Base-by-base conservation (phyloP, 2,113 vertebrate species). In the Promerops cafer region DNA sequence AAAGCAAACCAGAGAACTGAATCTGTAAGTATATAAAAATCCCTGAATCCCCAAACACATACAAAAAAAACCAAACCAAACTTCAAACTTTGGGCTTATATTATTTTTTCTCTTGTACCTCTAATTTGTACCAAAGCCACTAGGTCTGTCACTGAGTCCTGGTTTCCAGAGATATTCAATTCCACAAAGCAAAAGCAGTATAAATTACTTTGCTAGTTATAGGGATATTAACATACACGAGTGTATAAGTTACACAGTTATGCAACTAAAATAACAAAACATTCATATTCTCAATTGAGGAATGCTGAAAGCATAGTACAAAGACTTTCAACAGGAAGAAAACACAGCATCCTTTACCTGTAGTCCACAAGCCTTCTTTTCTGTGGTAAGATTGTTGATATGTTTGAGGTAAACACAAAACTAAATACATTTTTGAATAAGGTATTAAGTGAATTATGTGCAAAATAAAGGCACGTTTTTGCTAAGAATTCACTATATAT, bases 161-260 rank as follows among this genome's bases (percentile, higher is more conserved):
- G 31, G 47, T 77, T 92, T 89, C 27, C 44, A 68, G 52, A 75
- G 9, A 37, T 11, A 19, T 7, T 59, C 14, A 44, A 59, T 52
- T 59, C 31, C 71, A 76, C 11, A 59, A 15, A 44, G 53, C 13
- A 76, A 68, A 68, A 68, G 21, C 35, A 66, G 21, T 22, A 50
- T 35, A 31, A 76, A 68, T 50, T 5, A 20, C 16, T 57, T 74
- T 85, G 59, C 21, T 47, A 9, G 20, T 20, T n/a, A 31, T 40
- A 47, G 9, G 3, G 4, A 23, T 35, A 69, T 35, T 44, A n/a
- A 7, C 4, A 54, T 39, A 42, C 6, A 28, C 0, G 1, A 68
- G 4, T 35, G 3, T 37, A 70, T 74, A n/a, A 31, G 17, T 80
- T 60, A 57, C 26, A 66, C 19, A 47, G 24, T 57, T 79, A 45